phyloP scores from a whole-genome alignment of 37 sponge, comb jelly and placozoan species.

The Cliona cf. orientalis region DNA sequence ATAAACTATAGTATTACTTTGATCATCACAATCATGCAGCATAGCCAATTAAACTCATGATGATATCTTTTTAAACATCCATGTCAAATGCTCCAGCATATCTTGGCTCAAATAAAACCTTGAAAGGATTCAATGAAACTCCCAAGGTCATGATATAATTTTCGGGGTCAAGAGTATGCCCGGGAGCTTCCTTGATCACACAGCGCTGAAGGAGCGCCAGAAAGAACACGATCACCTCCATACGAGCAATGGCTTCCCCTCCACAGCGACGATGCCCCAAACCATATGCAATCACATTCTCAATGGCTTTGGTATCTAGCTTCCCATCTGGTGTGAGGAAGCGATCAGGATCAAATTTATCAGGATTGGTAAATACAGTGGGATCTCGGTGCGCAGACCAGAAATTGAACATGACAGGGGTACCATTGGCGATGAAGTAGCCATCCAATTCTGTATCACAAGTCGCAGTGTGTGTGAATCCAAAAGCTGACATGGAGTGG shows the following conservation, averaged over 20 bases:
- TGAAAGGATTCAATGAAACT: constrained; percentile 8
- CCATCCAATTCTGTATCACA: constrained; percentile 45
- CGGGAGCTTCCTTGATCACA: constrained; percentile 25
- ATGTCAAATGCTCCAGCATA: no score
- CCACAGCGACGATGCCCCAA: constrained; percentile 40
- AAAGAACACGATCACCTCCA: constrained; percentile 42
- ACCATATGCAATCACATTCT: constrained; percentile 29
- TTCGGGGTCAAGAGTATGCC: constrained; percentile 25
- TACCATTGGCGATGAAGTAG: constrained; percentile 22
- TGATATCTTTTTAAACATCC: no score
- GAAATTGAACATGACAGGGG: constrained; percentile 41
- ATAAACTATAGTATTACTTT: no score
- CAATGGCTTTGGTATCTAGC: neutral
- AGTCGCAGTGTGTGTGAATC: constrained; percentile 37
- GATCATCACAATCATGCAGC: no score
- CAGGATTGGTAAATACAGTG: constrained; percentile 35
- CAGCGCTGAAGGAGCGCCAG: constrained; percentile 37
- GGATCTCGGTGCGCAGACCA: constrained; percentile 29
- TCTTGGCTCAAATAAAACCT: constrained; percentile 35
- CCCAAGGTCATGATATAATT: constrained; percentile 36
- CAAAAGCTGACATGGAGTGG: constrained; percentile 44
- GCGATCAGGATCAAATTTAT: constrained; percentile 33
- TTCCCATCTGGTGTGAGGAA: constrained; percentile 25
- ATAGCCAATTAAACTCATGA: no score
- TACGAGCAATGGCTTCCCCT: constrained; percentile 36